These are phyloP conservation scores for Hypercompe scribonia DNA, from an alignment of 2,888 invertebrate genomes.

Conservation along the genomic window DNA sequence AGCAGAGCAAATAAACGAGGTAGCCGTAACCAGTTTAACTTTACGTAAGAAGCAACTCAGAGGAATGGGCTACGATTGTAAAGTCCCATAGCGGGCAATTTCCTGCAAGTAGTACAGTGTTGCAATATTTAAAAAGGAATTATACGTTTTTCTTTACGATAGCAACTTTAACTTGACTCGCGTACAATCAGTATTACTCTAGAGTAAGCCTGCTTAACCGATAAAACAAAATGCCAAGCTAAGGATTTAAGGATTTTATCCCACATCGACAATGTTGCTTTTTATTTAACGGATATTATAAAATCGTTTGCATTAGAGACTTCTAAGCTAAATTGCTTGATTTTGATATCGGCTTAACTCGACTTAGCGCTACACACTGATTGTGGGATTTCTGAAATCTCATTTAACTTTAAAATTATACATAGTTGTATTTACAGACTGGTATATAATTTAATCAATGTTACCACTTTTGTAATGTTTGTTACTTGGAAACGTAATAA, in stretches of 20 bases:
- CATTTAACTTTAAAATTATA: neutral
- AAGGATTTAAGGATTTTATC: conserved; percentile 4
- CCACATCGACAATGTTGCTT: conserved; percentile 6
- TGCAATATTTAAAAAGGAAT: conserved; percentile 45
- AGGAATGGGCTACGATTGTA: conserved; percentile 33
- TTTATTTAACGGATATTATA: conserved; percentile 13
- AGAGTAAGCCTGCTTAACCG: conserved; percentile 13
- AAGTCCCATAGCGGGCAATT: conserved; percentile 37
- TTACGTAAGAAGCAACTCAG: conserved; percentile 28
- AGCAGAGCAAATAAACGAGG: conserved; percentile 8
- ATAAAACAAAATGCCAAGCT: conserved; percentile 11
- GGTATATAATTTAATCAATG: neutral
- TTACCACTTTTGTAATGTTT: neutral
- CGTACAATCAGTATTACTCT: conserved; percentile 21
- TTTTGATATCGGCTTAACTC: conserved; percentile 9
- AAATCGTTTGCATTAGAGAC: conserved; percentile 6
- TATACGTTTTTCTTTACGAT: conserved; percentile 46
- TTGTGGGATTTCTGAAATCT: neutral
- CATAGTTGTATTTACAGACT: neutral
- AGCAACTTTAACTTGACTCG: conserved; percentile 35
- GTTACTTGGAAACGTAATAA: neutral
- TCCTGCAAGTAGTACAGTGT: conserved; percentile 29
- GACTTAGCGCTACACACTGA: neutral
- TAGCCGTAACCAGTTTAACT: conserved; percentile 22
- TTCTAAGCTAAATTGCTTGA: conserved; percentile 1